Conservation (phyloP, 2,113 vertebrate genomes). For the Chaetops frenatus region DNA sequence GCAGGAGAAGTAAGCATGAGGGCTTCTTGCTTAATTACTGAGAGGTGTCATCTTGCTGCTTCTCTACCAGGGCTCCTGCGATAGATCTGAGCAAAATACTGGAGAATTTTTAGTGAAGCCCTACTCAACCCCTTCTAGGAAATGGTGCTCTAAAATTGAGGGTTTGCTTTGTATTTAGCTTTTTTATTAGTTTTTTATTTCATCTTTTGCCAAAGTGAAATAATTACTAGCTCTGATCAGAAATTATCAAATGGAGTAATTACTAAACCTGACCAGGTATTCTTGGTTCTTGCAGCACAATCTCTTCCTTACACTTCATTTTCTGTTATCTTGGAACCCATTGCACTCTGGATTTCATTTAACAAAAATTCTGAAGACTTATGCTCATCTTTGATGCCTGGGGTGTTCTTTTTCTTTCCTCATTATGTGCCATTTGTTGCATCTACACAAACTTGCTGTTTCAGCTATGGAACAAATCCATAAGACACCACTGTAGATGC, state of each 20-base stretch:
- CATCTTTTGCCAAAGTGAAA: not conserved
- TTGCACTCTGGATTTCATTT: not conserved
- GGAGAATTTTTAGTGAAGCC: not conserved
- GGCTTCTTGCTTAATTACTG: not conserved
- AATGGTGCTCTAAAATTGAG: not conserved
- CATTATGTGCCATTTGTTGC: not conserved
- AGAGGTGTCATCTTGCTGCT: not conserved
- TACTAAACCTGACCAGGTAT: not conserved
- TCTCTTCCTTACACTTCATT: not conserved
- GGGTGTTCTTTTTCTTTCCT: not conserved
- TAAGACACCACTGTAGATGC: constrained; percentile 20
- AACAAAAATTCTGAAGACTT: not conserved
- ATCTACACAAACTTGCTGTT: not conserved
- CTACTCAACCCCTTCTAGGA: not conserved
- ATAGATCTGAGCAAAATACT: not conserved
- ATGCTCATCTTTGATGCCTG: not conserved
- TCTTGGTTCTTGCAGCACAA: not conserved
- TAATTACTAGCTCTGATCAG: not conserved
- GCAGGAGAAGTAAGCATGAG: not conserved
- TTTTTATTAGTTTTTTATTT: not conserved
- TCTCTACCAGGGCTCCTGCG: not conserved
- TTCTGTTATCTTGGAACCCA: not conserved
- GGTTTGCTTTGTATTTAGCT: not conserved
- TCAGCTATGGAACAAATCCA: constrained; percentile 5
- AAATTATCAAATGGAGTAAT: not conserved